Base-by-base conservation (phyloP, 2,797 vertebrate species). In the Acanthurus lineatus region DNA sequence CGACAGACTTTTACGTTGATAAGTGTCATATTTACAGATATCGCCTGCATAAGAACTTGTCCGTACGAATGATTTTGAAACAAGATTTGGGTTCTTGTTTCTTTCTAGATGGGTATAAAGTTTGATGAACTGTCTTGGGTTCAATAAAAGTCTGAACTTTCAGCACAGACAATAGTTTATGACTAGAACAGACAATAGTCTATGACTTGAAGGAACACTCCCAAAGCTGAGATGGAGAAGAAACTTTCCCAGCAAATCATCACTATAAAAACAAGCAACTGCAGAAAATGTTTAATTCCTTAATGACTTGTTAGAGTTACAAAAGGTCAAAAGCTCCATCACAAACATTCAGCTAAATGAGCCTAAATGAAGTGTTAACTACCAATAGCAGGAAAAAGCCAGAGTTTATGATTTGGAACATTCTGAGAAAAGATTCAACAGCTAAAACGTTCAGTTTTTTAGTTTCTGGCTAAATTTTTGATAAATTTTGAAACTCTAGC, bases 1-100 rank as follows among this genome's bases (percentile, higher is more conserved):
- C 68, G 82, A 81, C 76, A 86, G 68, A 38, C 48, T 9, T 81
- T 79, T 61, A 61, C 67, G 45, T 61, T 60, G 78, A 81, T 76
- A 75, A 77, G 57, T 38, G 72, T 69, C 6, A 14, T 45, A 16
- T 17, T 80, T 80, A 56, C 51, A 71, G 47, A 81, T 38, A 57
- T 32, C 20, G 22, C 73, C 57, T 2, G 25, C 15, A 20, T 42
- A 25, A 71, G 38, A 69, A 77, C 53, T 38, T 35, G 51, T 7
- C 42, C 63, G 52, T 52, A 62, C 65, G 28, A 83, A 69, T 69
- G 57, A 74, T 57, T 35, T 66, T 44, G 47, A 54, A 22, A 35
- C 32, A 35, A 35, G 32, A 35, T 3, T 35, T 35, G 32, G 32
- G 32, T 7, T 35, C 32, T 35, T 35, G 5, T 6, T 6, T 35